Evolutionary conservation across 2,888 invertebrate genomes (phyloP).

Genomic region (Shargacucullia verbasci): DNA sequence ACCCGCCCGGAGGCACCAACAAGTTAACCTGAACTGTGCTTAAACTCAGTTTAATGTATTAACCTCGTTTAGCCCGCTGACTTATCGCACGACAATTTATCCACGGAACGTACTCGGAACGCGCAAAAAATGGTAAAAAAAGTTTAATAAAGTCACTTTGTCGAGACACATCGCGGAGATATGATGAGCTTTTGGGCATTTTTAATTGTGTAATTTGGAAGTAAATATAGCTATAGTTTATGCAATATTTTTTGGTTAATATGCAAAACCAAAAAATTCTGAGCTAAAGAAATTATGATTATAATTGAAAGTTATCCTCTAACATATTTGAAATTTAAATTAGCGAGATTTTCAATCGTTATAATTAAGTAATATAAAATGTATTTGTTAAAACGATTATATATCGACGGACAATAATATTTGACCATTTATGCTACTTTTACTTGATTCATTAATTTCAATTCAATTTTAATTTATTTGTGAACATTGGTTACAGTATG

Average conservation of each 20-base stretch:
- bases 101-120: slow-evolving; percentile 65
- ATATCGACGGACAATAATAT: too few species aligned
- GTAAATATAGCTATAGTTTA: slow-evolving; percentile 45
- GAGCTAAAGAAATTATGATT: too few species aligned
- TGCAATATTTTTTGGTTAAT: slow-evolving; percentile 7
- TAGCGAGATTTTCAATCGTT: slow-evolving; percentile 3
- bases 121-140: slow-evolving; percentile 79
- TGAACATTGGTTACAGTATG: too few species aligned
- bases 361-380: too few species aligned
- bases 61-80: slow-evolving; percentile 80
- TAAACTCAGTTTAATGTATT: slow-evolving; percentile 84
- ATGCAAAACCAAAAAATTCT: too few species aligned
- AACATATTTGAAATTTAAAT: slow-evolving; percentile 4
- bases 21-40: slow-evolving; percentile 71
- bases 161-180: slow-evolving; percentile 52
- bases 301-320: too few species aligned
- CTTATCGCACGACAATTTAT: slow-evolving; percentile 85
- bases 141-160: slow-evolving; percentile 78
- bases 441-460: too few species aligned
- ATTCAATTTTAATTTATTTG: too few species aligned
- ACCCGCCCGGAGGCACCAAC: slow-evolving; percentile 64
- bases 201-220: slow-evolving; percentile 41
- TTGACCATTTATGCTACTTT: too few species aligned
- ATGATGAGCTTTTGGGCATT: slow-evolving; percentile 44
- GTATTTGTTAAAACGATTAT: too few species aligned